phyloP scores from a whole-genome alignment of 2,888 invertebrate genomes.

The Pollenia labialis region DNA sequence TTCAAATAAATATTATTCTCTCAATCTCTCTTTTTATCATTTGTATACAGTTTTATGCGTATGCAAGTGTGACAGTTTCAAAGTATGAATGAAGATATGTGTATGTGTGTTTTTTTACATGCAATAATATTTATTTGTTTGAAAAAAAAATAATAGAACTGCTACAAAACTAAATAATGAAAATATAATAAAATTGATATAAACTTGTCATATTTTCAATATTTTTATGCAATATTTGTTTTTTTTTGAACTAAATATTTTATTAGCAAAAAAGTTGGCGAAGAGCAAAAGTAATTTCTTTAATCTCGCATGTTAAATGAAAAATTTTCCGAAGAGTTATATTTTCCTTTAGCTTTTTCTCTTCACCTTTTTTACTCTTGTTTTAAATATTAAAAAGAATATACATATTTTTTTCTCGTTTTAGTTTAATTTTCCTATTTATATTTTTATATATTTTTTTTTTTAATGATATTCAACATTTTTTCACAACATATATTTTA shows the following conservation, averaged over 20 bases:
- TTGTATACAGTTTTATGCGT: not conserved
- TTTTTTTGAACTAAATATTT: slow-evolving; percentile 19
- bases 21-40: not conserved
- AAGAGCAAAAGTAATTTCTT: not conserved
- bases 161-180: not conserved
- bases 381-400: too few species aligned
- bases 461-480: not conserved
- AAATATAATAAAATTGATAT: slow-evolving; percentile 46
- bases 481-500: not conserved
- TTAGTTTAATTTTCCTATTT: not conserved
- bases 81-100: not conserved
- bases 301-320: too few species aligned
- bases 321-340: too few species aligned
- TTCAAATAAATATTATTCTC: not conserved
- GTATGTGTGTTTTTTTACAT: not conserved
- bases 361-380: too few species aligned
- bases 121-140: slow-evolving; percentile 7
- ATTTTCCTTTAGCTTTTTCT: too few species aligned
- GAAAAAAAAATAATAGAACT: not conserved
- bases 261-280: not conserved
- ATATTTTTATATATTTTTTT: not conserved
- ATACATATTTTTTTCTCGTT: too few species aligned
- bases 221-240: slow-evolving; percentile 20
- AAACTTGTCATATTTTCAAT: slow-evolving; percentile 58
- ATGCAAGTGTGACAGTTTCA: not conserved